Conservation (phyloP, 1,140 invertebrate species). For the Laupala kohalensis region DNA sequence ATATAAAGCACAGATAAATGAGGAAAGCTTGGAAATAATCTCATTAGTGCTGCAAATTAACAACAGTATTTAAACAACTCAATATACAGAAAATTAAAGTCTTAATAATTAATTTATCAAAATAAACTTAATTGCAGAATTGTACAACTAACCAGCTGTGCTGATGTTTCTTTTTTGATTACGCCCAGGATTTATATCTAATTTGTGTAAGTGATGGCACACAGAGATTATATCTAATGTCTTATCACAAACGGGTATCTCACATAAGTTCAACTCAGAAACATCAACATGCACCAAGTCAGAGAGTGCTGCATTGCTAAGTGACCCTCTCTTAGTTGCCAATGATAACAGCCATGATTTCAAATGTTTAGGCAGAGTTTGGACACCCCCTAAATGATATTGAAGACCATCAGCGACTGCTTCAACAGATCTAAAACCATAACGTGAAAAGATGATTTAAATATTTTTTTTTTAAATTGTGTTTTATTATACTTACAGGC, state of each 20-base stretch:
- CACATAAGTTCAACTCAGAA: background rate
- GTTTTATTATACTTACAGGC: no score
- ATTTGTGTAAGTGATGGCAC: background rate
- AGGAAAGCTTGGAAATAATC: background rate
- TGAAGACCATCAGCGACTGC: background rate
- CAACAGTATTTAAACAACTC: background rate
- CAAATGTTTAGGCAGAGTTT: background rate
- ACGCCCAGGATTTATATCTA: background rate
- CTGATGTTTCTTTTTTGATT: conserved; percentile 3
- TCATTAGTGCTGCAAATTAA: conserved; percentile 1
- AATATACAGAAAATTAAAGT: background rate
- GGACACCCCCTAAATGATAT: background rate
- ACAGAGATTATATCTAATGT: background rate
- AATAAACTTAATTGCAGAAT: background rate
- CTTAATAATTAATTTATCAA: background rate
- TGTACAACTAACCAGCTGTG: background rate
- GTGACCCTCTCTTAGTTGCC: background rate
- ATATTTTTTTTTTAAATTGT: no score
- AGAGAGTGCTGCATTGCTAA: background rate
- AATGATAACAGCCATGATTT: background rate
- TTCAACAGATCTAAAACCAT: background rate
- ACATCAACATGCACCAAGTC: background rate
- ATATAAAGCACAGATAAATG: background rate
- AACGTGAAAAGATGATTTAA: no score
- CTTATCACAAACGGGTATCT: background rate